These are phyloP conservation scores for Sebastes goodei DNA, from an alignment of 2,797 vertebrate species.

Conservation along the genomic window DNA sequence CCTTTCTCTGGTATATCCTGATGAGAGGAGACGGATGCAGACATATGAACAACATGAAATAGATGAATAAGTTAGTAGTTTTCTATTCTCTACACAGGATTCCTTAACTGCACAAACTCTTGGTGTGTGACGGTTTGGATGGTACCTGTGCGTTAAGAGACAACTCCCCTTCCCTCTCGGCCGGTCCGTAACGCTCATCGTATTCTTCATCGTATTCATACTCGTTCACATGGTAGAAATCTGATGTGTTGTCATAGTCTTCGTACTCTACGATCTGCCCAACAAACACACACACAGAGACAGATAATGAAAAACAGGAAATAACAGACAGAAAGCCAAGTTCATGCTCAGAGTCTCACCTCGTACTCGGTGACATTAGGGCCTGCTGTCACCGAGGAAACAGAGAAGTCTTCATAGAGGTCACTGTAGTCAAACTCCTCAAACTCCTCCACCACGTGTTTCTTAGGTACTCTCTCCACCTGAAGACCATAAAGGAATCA, in stretches of 20 bases:
- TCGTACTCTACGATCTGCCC: slow-evolving; percentile 78
- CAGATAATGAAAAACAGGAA: background rate
- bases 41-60: background rate
- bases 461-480: slow-evolving; percentile 67
- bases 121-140: background rate
- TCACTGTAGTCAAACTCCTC: slow-evolving; percentile 78
- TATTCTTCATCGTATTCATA: slow-evolving; percentile 82
- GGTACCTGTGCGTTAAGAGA: slow-evolving; percentile 64
- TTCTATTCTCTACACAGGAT: background rate
- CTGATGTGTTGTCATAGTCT: slow-evolving; percentile 76
- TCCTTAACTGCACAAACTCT: background rate
- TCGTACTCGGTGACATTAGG: slow-evolving; percentile 79
- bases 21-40: background rate
- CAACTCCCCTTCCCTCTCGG: slow-evolving; percentile 65
- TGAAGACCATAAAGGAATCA: slow-evolving; percentile 22
- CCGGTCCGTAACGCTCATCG: slow-evolving; percentile 78
- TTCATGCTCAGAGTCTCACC: slow-evolving; percentile 65
- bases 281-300: background rate
- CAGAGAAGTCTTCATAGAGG: slow-evolving; percentile 62
- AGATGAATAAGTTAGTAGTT: background rate
- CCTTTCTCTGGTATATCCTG: slow-evolving; percentile 83
- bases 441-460: slow-evolving; percentile 68
- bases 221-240: slow-evolving; percentile 62
- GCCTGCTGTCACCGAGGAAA: slow-evolving; percentile 67
- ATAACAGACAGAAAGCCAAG: background rate